Base-by-base conservation (phyloP, 2,797 vertebrate genomes). In the Sebastes hubbsi region DNA sequence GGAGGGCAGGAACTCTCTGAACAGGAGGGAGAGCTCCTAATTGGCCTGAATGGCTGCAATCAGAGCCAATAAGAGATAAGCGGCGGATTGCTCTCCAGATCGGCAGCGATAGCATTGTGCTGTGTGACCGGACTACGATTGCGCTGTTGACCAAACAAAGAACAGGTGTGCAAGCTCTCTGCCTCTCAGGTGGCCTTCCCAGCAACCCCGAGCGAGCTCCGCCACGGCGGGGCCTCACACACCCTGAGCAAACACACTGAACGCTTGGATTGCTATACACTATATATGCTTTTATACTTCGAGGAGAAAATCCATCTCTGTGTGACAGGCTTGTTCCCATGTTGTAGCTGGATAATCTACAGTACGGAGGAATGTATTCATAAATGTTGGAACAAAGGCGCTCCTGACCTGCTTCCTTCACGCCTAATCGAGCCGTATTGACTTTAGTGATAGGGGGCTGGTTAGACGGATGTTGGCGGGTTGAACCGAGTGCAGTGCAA, bases 21-120 rank as follows among this genome's bases (percentile, higher is more conserved):
- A 85, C 75, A 82, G 84, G 68, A 93, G 77, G 84, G 61, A 84
- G 55, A 77, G 75, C 90, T 87, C 85, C 83, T 91, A 91, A 94
- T 91, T 94, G 92, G 82, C 80, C 86, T 65, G 85, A 90, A 88
- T 91, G 87, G 85, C 85, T 87, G 81, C 90, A 93, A 91, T 93
- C 91, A 87, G 88, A 86, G 89, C 87, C 91, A 94, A 94, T 94
- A 93, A 92, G 83, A 78, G 92, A 94, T 95, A 95, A 94, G 92
- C 72, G 42, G 60, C 61, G 76, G 74, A 90, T 91, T 85, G 85
- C 88, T 68, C 82, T 87, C 65, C 82, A 89, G 92, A 94, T 93
- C 52, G 7, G 62, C 77, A 56, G 74, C 59, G 93, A 95, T 93
- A 94, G 87, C 77, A 88, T 92, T 92, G 92, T 93, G 83, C 90